A percentile compares a stretch with the other conserved stretches of the same genome.
phyloP scores from a whole-genome alignment of 1,140 invertebrate species.

The Zophobas atratus region DNA sequence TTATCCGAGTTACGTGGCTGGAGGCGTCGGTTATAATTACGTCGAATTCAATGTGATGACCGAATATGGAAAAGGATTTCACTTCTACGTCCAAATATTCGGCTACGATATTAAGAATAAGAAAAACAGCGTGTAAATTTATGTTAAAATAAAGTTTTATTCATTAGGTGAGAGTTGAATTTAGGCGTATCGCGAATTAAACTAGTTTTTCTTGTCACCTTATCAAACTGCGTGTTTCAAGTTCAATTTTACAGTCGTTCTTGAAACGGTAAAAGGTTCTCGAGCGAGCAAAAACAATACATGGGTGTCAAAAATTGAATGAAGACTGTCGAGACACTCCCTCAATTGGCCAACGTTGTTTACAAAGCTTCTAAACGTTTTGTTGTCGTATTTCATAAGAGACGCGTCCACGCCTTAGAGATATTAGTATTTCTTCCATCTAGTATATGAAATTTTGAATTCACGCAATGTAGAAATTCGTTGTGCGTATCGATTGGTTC shows the following conservation, averaged over 20 bases:
- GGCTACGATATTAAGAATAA: constrained; percentile 51
- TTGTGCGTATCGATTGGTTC: constrained; percentile 3
- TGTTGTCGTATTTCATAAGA: constrained; percentile 33
- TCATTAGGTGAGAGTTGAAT: not conserved
- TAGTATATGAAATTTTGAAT: constrained; percentile 9
- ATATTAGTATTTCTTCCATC: constrained; percentile 1
- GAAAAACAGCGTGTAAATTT: constrained; percentile 15
- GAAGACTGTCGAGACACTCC: constrained; percentile 20
- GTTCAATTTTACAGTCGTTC: constrained; percentile 4
- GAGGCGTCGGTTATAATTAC: constrained; percentile 63
- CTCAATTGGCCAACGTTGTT: constrained; percentile 3
- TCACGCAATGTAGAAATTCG: not conserved
- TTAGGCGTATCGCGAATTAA: constrained; percentile 7
- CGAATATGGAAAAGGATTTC: constrained; percentile 62
- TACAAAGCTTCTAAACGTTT: constrained; percentile 10
- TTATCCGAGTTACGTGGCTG: constrained; percentile 58
- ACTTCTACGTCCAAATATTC: constrained; percentile 63
- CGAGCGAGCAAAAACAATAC: not conserved
- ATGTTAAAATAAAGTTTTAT: constrained; percentile 16
- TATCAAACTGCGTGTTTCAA: constrained; percentile 7
- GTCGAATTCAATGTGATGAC: constrained; percentile 62
- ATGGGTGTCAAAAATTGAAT: not conserved
- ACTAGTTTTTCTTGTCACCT: constrained; percentile 39
- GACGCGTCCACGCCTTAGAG: constrained; percentile 15
- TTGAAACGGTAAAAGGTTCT: constrained; percentile 11